A percentile compares a stretch with the other conserved stretches of the same genome.
Conservation (phyloP, 2,113 vertebrate species). For the Spea bombifrons region DNA sequence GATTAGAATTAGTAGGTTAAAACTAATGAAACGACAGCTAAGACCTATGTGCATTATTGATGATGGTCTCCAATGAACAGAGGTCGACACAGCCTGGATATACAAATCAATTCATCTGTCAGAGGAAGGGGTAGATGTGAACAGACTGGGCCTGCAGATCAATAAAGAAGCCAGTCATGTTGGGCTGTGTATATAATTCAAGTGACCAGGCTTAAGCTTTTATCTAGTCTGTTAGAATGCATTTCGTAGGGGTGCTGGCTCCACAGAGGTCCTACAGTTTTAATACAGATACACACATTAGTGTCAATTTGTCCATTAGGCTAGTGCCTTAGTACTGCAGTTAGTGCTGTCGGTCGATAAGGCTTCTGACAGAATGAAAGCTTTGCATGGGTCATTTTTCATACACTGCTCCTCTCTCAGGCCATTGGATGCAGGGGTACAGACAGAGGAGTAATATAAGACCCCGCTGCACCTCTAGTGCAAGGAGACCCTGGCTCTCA, state of each 20-base stretch:
- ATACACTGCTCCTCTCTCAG: no score
- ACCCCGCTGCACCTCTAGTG: no score
- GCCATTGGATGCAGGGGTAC: no score
- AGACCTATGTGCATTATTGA: conserved; percentile 44
- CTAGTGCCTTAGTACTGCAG: no score
- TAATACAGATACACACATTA: not conserved
- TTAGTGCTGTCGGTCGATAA: no score
- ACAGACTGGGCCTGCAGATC: not conserved
- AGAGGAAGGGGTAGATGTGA: conserved; percentile 3
- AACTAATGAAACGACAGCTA: conserved; percentile 37
- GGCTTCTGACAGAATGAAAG: no score
- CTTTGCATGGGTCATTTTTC: no score
- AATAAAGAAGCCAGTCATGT: not conserved
- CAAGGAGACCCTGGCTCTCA: no score
- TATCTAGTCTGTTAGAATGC: not conserved
- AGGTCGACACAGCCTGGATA: conserved; percentile 16
- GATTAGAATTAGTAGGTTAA: conserved; percentile 27
- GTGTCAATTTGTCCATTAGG: not conserved
- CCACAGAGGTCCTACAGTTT: not conserved
- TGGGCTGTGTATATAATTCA: not conserved
- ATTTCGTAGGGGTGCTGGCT: not conserved
- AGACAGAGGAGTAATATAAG: no score
- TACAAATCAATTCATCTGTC: conserved; percentile 40
- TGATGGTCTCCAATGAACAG: conserved; percentile 34
- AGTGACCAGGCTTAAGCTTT: not conserved